Base-by-base conservation (phyloP, 2,113 vertebrate species). In the Engystomops pustulosus region DNA sequence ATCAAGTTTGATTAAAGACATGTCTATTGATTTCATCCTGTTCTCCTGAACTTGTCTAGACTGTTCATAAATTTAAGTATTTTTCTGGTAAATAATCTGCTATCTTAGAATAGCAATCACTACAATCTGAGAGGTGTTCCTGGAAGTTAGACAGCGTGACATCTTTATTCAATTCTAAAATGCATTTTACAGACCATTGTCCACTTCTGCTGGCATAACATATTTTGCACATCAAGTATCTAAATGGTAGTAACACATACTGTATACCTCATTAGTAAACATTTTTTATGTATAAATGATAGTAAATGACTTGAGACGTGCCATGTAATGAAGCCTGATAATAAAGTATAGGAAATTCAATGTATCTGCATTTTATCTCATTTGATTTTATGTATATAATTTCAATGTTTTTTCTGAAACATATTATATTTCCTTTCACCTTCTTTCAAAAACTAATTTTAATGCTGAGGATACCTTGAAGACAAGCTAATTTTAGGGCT, bases 1-100 rank as follows among this genome's bases (percentile, higher is more conserved):
- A 34, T 20, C 3, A 75, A 65, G n/a, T 27, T 76, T 76, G 44
- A 83, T 83, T 67, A 76, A 45, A 25, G 25, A 47, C 71, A 76
- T 75, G 55, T 34, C 44, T 45, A 75, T 65, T 76, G 81, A 76
- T 83, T 76, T 76, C 20, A 51, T 34, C 67, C 45, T 83, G 55
- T 83, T 67, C 49, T 55, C 60, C 41, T 67, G 41, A 83, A 62
- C 55, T 27, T 83, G 71, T 83, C 81, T 76, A 83, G 81, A 83
- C 81, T 83, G 41, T n/a, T 67, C 36, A 76, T 62, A 83, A 76
- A 83, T 51, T 18, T 65, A 83, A 83, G 81, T 76, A 83, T 83
- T 49, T 74, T 83, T 83, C 81, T 83, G 81, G 81, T 83, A 83
- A 83, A 83, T 76, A 49, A 51, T 65, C 67, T 20, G 51, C 17